phyloP scores from a whole-genome alignment of 2,113 vertebrate species.

The Carassius auratus region DNA sequence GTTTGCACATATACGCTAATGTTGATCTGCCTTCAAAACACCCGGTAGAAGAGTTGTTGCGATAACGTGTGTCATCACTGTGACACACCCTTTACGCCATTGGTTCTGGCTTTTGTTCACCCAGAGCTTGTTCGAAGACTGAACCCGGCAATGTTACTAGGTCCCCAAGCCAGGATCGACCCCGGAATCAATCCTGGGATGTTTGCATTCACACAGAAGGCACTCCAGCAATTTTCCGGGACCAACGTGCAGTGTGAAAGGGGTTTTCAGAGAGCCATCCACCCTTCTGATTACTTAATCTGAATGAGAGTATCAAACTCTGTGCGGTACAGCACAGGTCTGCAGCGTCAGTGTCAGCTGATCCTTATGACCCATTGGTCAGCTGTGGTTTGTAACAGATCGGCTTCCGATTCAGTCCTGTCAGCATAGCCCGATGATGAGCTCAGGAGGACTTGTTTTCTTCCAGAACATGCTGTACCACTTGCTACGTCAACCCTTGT shows the following conservation, averaged over 20 bases:
- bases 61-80: too few relatives aligned
- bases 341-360: slow-evolving; percentile 30
- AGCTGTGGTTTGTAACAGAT: slow-evolving; percentile 46
- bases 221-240: too few relatives aligned
- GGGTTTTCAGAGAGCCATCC: background rate
- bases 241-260: background rate
- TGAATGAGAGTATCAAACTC: background rate
- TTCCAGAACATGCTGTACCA: background rate
- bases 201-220: too few relatives aligned
- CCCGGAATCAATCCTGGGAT: too few relatives aligned
- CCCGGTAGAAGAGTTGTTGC: too few relatives aligned
- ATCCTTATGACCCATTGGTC: slow-evolving; percentile 33
- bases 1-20: too few relatives aligned
- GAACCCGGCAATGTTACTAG: too few relatives aligned
- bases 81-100: too few relatives aligned
- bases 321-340: background rate
- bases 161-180: too few relatives aligned
- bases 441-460: slow-evolving; percentile 34
- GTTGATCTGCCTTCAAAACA: too few relatives aligned
- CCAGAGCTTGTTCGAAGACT: too few relatives aligned
- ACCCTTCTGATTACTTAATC: background rate
- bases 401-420: slow-evolving; percentile 31
- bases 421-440: slow-evolving; percentile 37
- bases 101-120: too few relatives aligned
- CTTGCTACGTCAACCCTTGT: background rate